phyloP scores from a whole-genome alignment of 2,113 vertebrate genomes.

The Bubo blakistoni region DNA sequence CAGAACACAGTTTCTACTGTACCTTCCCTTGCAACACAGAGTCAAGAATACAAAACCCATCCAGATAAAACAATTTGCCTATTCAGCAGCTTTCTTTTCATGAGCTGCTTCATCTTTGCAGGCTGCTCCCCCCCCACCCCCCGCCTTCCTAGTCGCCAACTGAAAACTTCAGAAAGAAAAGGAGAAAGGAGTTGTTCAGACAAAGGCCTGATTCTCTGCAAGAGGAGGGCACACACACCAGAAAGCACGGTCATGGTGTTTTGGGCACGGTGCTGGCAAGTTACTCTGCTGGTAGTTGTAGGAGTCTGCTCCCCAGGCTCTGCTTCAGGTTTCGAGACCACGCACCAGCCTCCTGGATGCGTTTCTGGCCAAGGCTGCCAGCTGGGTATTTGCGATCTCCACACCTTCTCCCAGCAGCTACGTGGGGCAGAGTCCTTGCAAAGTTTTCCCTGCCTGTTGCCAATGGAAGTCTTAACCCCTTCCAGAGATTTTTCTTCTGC shows the following conservation, averaged over 20 bases:
- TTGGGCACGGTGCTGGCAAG: neutral
- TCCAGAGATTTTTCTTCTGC: neutral
- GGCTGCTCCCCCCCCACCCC: neutral
- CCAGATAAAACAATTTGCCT: conserved; percentile 54
- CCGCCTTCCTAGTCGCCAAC: neutral
- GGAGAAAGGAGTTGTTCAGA: conserved; percentile 38
- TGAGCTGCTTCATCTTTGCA: conserved; percentile 43
- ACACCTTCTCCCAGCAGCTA: neutral
- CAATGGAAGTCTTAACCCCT: neutral
- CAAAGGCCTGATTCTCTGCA: conserved; percentile 59
- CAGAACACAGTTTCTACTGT: conserved; percentile 1
- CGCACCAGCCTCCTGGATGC: neutral
- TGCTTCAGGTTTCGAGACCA: neutral
- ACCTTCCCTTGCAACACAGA: conserved; percentile 12
- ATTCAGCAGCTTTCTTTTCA: conserved; percentile 64
- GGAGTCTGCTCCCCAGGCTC: neutral
- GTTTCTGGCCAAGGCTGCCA: neutral
- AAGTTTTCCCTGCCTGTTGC: neutral
- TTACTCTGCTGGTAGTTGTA: neutral
- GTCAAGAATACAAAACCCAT: conserved; percentile 36
- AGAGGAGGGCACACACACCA: neutral
- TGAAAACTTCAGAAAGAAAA: conserved; percentile 33
- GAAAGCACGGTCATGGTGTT: neutral
- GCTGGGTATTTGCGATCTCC: neutral
- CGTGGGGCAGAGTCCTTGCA: neutral